phyloP scores from a whole-genome alignment of 2,797 vertebrate genomes.

The Dicrostonyx torquatus region DNA sequence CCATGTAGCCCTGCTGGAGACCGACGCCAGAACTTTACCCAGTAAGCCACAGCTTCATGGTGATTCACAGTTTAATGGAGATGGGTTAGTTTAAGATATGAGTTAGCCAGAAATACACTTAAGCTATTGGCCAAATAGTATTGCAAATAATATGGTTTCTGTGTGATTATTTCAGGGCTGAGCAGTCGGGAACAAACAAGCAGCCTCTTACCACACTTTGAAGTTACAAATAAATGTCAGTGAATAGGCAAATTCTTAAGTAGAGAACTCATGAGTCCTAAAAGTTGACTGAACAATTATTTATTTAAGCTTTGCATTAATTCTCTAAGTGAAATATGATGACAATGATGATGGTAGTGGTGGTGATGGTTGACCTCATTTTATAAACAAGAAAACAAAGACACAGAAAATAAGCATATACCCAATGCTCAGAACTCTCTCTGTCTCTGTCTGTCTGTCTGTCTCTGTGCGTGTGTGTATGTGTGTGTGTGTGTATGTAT shows the following conservation, averaged over 20 bases:
- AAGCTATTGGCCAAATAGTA: too few species aligned
- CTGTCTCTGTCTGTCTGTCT: not conserved
- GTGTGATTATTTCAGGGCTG: too few species aligned
- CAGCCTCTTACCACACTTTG: too few species aligned
- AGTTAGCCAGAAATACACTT: too few species aligned
- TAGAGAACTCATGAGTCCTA: not conserved
- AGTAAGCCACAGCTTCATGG: too few species aligned
- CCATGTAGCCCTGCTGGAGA: too few species aligned
- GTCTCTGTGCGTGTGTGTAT: not conserved
- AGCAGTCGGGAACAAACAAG: too few species aligned
- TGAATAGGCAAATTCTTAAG: not conserved
- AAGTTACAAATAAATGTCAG: not conserved
- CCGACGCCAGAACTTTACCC: too few species aligned
- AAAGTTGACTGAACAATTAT: not conserved
- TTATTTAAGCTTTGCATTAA: not conserved
- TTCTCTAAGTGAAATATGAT: not conserved
- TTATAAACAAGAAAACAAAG: slow-evolving; percentile 17
- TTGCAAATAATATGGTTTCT: too few species aligned
- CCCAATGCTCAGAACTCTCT: not conserved
- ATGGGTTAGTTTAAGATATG: too few species aligned
- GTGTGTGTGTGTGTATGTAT: not conserved
- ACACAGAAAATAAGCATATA: not conserved
- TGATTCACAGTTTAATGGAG: too few species aligned
- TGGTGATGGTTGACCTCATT: not conserved
- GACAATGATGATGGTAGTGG: not conserved